These are phyloP conservation scores for Bos javanicus DNA, from an alignment of 2,113 vertebrate genomes.

Conservation along the genomic window DNA sequence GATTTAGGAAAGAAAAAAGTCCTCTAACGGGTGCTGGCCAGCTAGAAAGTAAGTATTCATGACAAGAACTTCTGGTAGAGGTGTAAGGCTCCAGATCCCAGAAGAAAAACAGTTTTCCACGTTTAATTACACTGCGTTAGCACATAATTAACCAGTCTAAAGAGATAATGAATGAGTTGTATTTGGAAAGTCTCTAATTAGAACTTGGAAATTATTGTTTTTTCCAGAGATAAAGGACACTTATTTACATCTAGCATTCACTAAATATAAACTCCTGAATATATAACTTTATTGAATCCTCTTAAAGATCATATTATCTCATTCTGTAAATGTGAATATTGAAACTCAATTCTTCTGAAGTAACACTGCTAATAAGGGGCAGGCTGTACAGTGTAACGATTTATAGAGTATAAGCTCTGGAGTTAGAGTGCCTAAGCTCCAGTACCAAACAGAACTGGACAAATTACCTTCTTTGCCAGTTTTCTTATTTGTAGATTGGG, in stretches of 20 bases:
- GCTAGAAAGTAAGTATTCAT: neutral
- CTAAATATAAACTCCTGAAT: neutral
- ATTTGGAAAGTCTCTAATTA: slow-evolving; percentile 8
- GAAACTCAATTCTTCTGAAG: neutral
- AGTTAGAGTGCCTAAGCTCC: neutral
- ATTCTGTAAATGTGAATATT: neutral
- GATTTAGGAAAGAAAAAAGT: neutral
- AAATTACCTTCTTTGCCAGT: neutral
- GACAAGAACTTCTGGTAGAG: neutral
- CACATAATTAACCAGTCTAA: neutral
- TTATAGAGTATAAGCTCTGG: neutral
- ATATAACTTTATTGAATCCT: neutral
- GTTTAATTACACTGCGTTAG: neutral
- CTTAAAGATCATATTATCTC: neutral
- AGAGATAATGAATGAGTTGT: neutral
- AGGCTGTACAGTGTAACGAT: neutral
- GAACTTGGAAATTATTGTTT: neutral
- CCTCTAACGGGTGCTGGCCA: neutral
- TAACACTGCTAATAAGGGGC: neutral
- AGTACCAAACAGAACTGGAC: neutral
- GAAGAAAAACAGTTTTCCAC: neutral
- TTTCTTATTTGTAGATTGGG: neutral
- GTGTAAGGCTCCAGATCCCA: neutral
- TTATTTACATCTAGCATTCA: neutral
- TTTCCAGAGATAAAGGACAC: neutral